A percentile compares a stretch with the other conserved stretches of the same genome.
These are phyloP conservation scores for Hirudinaria manillensis DNA, from an alignment of 2,888 invertebrate species.

Conservation along the genomic window DNA sequence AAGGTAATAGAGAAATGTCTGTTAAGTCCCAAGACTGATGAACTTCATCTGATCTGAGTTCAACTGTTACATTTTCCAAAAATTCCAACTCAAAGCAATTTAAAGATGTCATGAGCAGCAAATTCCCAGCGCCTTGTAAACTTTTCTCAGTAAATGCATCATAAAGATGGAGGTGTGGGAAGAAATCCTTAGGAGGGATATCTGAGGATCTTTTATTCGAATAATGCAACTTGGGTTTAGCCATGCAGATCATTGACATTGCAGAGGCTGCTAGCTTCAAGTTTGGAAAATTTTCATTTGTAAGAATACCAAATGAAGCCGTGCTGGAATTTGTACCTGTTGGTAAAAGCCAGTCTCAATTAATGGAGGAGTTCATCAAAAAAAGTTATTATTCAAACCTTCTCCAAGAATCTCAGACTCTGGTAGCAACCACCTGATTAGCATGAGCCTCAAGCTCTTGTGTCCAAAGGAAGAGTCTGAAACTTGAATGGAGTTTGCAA, in stretches of 20 bases:
- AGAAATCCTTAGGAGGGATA: neutral
- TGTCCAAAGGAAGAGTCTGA: neutral
- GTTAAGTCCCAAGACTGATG: too few relatives aligned
- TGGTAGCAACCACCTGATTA: conserved; percentile 24
- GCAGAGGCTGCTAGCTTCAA: neutral
- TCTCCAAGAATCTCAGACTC: neutral
- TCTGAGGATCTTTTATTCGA: neutral
- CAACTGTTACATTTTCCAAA: too few relatives aligned
- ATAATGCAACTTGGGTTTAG: neutral
- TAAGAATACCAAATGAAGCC: neutral
- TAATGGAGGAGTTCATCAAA: neutral
- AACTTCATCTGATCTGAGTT: too few relatives aligned
- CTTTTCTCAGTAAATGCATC: conserved; percentile 6
- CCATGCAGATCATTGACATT: neutral
- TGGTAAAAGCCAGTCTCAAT: neutral
- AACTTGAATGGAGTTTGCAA: neutral
- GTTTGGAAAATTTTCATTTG: conserved; percentile 9
- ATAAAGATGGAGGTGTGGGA: neutral
- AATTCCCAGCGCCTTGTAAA: neutral
- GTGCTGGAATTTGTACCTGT: neutral
- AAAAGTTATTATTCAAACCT: too few relatives aligned
- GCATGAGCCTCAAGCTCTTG: neutral
- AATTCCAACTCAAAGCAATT: neutral
- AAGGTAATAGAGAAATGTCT: too few relatives aligned
- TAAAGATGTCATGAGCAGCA: neutral